These are phyloP conservation scores for Synanthedon andrenaeformis DNA, from an alignment of 2,888 invertebrate genomes.

Conservation along the genomic window DNA sequence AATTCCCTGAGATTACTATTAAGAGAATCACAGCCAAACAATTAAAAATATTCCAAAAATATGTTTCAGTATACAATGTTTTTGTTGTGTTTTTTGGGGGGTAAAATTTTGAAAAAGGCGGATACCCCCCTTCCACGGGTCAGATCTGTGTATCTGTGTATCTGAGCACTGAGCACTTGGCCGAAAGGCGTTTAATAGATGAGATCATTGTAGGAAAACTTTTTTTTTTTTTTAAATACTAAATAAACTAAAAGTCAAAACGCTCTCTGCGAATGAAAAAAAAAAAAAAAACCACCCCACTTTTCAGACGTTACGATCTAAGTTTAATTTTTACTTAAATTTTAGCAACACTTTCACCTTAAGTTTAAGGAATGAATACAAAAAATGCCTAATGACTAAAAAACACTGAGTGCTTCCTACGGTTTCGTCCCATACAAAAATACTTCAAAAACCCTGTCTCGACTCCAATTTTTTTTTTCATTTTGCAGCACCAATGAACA, in stretches of 20 bases:
- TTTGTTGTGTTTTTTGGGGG: too few relatives aligned
- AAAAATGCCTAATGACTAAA: not conserved
- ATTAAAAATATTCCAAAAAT: not conserved
- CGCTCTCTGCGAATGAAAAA: too few relatives aligned
- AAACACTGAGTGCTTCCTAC: constrained; percentile 13
- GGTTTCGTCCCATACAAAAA: constrained; percentile 32
- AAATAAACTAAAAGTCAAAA: too few relatives aligned
- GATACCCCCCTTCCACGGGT: too few relatives aligned
- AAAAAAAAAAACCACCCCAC: too few relatives aligned
- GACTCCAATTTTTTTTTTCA: constrained; percentile 11
- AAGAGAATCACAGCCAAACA: not conserved
- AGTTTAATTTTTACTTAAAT: not conserved
- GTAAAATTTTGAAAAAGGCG: too few relatives aligned
- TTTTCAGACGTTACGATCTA: too few relatives aligned
- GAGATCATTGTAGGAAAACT: not conserved
- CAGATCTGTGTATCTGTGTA: too few relatives aligned
- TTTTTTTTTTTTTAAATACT: not conserved
- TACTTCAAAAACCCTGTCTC: constrained; percentile 48
- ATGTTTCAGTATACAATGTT: not conserved
- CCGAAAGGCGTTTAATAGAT: not conserved
- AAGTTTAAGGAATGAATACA: constrained; percentile 44
- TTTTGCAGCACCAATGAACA: constrained; percentile 59
- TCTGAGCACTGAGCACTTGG: not conserved
- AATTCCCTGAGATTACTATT: not conserved
- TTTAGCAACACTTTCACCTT: constrained; percentile 26